Conservation (phyloP, 2,113 vertebrate genomes). For the Rhadina sibilatrix region DNA sequence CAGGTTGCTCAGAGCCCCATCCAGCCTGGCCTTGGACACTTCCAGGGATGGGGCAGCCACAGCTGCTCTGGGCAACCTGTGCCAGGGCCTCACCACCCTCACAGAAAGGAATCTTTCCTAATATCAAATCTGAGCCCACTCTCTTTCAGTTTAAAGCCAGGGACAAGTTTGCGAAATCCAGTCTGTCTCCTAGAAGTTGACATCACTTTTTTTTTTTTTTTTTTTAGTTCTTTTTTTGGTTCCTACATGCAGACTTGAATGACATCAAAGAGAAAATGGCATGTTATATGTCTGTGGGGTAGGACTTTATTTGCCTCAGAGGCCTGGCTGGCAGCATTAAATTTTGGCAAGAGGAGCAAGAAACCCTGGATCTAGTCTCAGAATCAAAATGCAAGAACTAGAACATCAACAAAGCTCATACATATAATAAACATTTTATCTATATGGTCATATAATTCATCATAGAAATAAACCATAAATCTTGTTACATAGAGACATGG, state of each 20-base stretch:
- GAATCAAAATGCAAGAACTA: neutral
- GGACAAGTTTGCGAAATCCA: neutral
- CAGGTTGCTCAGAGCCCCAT: neutral
- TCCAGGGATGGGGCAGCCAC: neutral
- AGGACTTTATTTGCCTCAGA: neutral
- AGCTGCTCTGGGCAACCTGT: neutral
- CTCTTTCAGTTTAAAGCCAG: neutral
- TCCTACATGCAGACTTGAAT: neutral
- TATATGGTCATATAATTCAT: neutral
- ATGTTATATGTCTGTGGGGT: neutral
- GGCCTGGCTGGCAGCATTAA: neutral
- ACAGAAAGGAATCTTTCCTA: neutral
- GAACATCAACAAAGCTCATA: neutral
- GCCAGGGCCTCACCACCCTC: neutral
- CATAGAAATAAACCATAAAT: neutral
- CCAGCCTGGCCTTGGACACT: rapidly evolving
- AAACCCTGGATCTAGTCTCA: neutral
- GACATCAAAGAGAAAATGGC: neutral
- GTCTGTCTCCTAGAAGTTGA: neutral
- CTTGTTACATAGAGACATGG: neutral
- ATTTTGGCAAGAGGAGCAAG: neutral
- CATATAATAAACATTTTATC: neutral
- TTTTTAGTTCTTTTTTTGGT: neutral
- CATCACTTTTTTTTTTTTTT: neutral
- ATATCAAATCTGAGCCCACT: neutral